Conservation (phyloP, 2,888 invertebrate genomes). For the Branchipolynoe longqiensis region DNA sequence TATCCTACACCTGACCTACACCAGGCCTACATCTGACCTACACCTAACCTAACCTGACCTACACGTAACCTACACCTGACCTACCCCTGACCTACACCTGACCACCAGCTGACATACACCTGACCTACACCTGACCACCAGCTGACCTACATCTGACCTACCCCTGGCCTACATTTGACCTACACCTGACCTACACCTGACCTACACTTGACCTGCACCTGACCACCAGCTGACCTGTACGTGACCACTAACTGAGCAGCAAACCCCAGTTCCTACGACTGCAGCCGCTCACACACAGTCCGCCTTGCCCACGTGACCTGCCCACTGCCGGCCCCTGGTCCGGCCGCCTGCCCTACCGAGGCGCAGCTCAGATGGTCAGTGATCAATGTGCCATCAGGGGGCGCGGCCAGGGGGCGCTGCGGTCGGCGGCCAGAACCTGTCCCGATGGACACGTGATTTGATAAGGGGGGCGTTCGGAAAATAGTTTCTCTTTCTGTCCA, state of each 20-base stretch:
- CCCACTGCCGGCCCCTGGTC: neutral
- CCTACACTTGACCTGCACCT: too few species aligned
- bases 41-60: neutral
- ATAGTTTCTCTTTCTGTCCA: too few species aligned
- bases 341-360: neutral
- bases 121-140: neutral
- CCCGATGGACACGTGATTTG: conserved; percentile 38
- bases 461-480: conserved; percentile 7
- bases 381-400: conserved; percentile 46
- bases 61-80: neutral
- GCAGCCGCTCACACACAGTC: neutral
- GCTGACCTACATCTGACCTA: neutral
- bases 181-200: too few species aligned
- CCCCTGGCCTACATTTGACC: too few species aligned
- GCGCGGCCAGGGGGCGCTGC: neutral
- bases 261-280: too few species aligned
- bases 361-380: neutral
- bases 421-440: neutral
- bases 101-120: neutral
- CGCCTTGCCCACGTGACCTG: neutral
- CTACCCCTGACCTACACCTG: neutral
- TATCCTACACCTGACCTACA: neutral
- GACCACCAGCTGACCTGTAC: too few species aligned
- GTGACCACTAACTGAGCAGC: too few species aligned
- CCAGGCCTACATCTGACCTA: neutral